Base-by-base conservation (phyloP, 2,797 vertebrate genomes). In the Muscicapa striata region DNA sequence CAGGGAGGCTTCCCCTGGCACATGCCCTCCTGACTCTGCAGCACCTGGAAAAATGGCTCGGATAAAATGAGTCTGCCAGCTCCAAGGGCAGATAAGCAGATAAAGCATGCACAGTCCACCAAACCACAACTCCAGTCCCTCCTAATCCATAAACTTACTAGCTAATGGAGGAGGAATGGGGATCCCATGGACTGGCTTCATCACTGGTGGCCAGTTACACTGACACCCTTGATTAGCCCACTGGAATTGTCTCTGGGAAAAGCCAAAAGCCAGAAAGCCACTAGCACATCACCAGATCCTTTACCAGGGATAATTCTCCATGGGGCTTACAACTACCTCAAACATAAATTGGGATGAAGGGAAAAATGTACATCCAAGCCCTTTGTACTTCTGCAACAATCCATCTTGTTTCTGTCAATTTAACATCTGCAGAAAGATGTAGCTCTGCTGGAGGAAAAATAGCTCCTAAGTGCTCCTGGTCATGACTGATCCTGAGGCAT, bases 351-450 rank as follows among this genome's bases (percentile, higher is more conserved):
- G 61, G 62, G 70, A 94, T 58, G 73, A 82, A 82, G 36, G 43
- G 34, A 49, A 92, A 93, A 93, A 72, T 0, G 5, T 74, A 72
- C 48, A 84, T 40, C 24, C 57, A 36, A 87, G 83, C 26, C 87
- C 79, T 89, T 41, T 87, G 67, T 67, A 66, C 49, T 73, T 76
- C 80, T n/a, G 48, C 59, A 93, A 24, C 6, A 9, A 93, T 95
- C 80, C n/a, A 4, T 95, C 96, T 95, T 64, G 59, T 84, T 86
- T 75, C 84, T 84, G 81, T 91, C 72, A 96, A 74, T 59, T 93
- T 91, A 94, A 93, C 74, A 79, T 82, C 82, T 96, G 76, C 88
- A 89, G 68, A 73, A 80, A 78, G 84, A 89, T 62, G 66, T 34
- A 91, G 64, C 72, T 89, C 57, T 63, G 81, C 84, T 89, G 85